Base-by-base conservation (phyloP, 2,888 invertebrate genomes). In the Agrotis clavis region DNA sequence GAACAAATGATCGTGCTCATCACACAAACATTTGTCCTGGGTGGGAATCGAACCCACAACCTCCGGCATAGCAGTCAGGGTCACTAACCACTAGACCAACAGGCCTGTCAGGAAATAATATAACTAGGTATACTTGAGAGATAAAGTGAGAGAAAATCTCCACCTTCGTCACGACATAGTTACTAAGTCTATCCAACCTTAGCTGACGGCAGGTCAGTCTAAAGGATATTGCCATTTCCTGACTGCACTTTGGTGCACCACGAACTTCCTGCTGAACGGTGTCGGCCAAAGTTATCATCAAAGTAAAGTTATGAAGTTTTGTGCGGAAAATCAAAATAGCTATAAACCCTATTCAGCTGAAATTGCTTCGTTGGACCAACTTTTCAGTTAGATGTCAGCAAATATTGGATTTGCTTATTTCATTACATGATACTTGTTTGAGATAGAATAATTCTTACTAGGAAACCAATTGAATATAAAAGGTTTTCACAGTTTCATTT, bases 231-330 rank as follows among this genome's bases (percentile, higher is more conserved):
- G 62, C 57, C 51, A 74, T 63, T 74, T 80, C 67, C 77, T 63
- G 35, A 19, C 67, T 61, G 63, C 50, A 79, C 57, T 70, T 57
- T 57, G 71, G 56, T 30, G 65, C 41, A 25, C 59, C 62, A 63
- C 57, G 21, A 56, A 63, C 62, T 79, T 63, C 77, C 63, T 50
- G n/a, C 56, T 67, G 59, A 77, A 71, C 61, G 64, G 51, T 65
- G 59, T 54, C 35, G 14, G 48, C 21, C 41, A 21, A 81, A 81
- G 54, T 81, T 81, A 41, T 57, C 53, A 11, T 54, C 76, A 50
- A 57, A 78, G 64, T 65, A 62, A 61, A 81, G 66, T 79, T 80
- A 77, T 77, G 25, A 74, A 63, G 67, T 54, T 74, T 74, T 74
- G 67, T 80, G 21, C 18, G 21, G 21, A n/a, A 63, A 74, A 67